Evolutionary conservation across 1,140 invertebrate genomes (phyloP).

Genomic region (Cotesia glomerata): DNA sequence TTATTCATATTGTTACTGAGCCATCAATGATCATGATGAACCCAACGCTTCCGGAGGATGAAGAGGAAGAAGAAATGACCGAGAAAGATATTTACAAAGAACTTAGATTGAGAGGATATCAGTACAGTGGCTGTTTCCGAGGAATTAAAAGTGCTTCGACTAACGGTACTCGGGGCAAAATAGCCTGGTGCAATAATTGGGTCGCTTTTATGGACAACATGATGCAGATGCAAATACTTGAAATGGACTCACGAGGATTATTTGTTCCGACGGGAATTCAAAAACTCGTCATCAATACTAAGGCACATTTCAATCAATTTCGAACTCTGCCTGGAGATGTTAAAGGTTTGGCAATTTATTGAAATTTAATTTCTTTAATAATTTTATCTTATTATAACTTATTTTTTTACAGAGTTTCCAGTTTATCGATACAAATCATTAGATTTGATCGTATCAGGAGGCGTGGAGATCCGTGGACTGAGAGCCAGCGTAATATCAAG

Average conservation of each 20-base stretch:
- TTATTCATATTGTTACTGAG: constrained; percentile 66
- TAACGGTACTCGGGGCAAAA: constrained; percentile 61
- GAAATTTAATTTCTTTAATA: background rate
- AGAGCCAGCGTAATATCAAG: constrained; percentile 80
- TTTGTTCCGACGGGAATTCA: constrained; percentile 86
- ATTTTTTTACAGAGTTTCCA: constrained; percentile 50
- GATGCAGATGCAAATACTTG: constrained; percentile 85
- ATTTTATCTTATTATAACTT: constrained; percentile 14
- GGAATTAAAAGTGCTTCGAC: constrained; percentile 66
- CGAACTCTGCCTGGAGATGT: constrained; percentile 51
- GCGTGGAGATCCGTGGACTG: constrained; percentile 83
- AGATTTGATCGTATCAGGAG: constrained; percentile 68
- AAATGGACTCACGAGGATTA: constrained; percentile 75
- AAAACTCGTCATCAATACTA: constrained; percentile 79
- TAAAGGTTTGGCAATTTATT: constrained; percentile 39
- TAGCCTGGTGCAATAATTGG: constrained; percentile 84
- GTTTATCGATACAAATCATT: constrained; percentile 62
- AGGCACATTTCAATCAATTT: constrained; percentile 66
- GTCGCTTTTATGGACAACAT: constrained; percentile 92
- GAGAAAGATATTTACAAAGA: constrained; percentile 91
- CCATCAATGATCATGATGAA: constrained; percentile 51
- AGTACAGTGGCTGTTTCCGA: constrained; percentile 83
- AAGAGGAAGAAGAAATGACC: constrained; percentile 56
- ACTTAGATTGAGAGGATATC: constrained; percentile 86
- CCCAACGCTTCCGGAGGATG: constrained; percentile 2